Conservation (phyloP, 2,797 vertebrate genomes). For the Acanthiza pusilla region DNA sequence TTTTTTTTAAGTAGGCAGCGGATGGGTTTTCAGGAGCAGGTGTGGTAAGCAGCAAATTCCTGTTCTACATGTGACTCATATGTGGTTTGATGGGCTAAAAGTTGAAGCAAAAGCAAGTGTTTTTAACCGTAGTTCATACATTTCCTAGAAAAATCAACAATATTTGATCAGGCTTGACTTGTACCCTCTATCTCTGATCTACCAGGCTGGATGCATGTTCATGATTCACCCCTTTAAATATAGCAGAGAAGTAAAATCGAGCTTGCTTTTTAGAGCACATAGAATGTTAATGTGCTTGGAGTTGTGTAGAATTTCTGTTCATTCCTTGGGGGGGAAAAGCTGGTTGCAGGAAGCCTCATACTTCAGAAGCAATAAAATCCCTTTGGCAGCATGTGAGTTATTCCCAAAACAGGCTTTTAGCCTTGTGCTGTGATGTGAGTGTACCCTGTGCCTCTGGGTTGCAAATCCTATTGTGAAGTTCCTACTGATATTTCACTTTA, state of each 20-base stretch:
- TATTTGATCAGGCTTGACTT: background rate
- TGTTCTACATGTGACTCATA: background rate
- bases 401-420: background rate
- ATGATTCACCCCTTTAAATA: background rate
- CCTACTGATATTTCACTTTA: background rate
- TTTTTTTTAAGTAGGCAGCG: background rate
- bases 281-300: background rate
- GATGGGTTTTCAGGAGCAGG: background rate
- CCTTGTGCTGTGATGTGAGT: background rate
- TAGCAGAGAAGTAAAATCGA: background rate
- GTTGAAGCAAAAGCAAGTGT: background rate
- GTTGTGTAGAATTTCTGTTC: background rate
- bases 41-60: background rate
- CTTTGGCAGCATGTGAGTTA: background rate
- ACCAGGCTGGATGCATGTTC: rapidly evolving
- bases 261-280: background rate
- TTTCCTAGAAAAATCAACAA: background rate
- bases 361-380: constrained; percentile 24
- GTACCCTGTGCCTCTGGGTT: background rate
- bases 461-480: background rate
- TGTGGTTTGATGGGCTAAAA: background rate
- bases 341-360: background rate
- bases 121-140: background rate
- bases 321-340: background rate
- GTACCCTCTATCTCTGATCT: background rate